Evolutionary conservation across 2,113 vertebrate species (phyloP).

Genomic region (Poeciliopsis turrubarensis): DNA sequence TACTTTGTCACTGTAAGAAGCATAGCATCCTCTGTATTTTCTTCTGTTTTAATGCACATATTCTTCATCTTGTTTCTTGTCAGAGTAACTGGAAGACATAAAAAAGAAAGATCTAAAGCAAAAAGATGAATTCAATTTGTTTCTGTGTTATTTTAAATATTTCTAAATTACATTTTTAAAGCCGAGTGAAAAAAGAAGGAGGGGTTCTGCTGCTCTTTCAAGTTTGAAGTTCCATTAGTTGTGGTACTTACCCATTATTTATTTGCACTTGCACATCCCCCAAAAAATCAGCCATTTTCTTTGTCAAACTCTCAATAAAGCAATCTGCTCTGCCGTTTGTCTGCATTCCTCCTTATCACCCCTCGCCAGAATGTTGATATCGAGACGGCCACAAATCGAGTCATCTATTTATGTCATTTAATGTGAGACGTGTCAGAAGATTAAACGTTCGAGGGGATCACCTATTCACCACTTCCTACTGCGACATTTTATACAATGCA

Average conservation of each 20-base stretch:
- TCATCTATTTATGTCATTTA: constrained; percentile 46
- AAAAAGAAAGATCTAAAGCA: neutral
- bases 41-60: neutral
- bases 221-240: constrained; percentile 23
- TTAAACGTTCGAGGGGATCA: constrained; percentile 39
- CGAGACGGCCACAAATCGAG: constrained; percentile 44
- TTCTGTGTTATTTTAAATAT: constrained; percentile 13
- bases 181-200: neutral
- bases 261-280: constrained; percentile 31
- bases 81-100: neutral
- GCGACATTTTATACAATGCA: constrained; percentile 2
- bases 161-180: constrained; percentile 6
- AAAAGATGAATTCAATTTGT: neutral
- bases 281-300: constrained; percentile 20
- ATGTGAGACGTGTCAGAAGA: constrained; percentile 38
- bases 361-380: constrained; percentile 50
- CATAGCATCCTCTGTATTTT: neutral
- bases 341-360: constrained; percentile 57
- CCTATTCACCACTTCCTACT: constrained; percentile 21
- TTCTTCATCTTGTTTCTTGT: neutral
- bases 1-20: neutral
- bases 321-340: constrained; percentile 52
- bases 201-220: constrained; percentile 13
- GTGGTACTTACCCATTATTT: constrained; percentile 36
- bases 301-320: constrained; percentile 38